phyloP scores from a whole-genome alignment of 2,888 invertebrate species.

The Tetramorium bicarinatum region DNA sequence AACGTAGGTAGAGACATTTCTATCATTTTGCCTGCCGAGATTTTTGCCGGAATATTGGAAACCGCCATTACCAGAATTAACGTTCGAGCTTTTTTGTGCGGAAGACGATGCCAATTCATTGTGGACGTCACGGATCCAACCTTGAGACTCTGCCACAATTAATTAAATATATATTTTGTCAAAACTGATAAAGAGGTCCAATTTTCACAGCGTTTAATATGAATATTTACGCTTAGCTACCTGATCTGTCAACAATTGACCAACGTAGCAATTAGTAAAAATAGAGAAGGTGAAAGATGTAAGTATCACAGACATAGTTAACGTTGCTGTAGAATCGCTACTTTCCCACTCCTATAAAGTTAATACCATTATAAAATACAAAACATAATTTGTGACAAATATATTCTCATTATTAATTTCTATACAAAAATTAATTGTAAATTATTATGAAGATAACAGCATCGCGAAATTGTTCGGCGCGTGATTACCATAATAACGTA shows the following conservation, averaged over 20 bases:
- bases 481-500: conserved; percentile 73
- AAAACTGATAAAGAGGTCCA: background rate
- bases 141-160: conserved; percentile 36
- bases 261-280: conserved; percentile 71
- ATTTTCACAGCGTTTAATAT: background rate
- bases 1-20: conserved; percentile 74
- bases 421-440: background rate
- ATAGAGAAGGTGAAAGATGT: conserved; percentile 55
- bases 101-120: conserved; percentile 73
- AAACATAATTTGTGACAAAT: background rate
- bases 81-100: conserved; percentile 61
- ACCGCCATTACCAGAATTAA: conserved; percentile 70
- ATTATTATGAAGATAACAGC: background rate
- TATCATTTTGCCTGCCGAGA: conserved; percentile 74
- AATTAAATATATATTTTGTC: background rate
- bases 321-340: conserved; percentile 38
- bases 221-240: conserved; percentile 51
- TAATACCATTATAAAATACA: background rate
- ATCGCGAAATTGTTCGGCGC: background rate
- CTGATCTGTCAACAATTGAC: conserved; percentile 68
- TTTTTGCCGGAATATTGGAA: conserved; percentile 67
- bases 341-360: conserved; percentile 67
- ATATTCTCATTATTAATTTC: background rate
- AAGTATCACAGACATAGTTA: conserved; percentile 51
- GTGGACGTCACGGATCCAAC: conserved; percentile 40